These are phyloP conservation scores for Solea solea DNA, from an alignment of 2,113 vertebrate genomes.

Conservation along the genomic window DNA sequence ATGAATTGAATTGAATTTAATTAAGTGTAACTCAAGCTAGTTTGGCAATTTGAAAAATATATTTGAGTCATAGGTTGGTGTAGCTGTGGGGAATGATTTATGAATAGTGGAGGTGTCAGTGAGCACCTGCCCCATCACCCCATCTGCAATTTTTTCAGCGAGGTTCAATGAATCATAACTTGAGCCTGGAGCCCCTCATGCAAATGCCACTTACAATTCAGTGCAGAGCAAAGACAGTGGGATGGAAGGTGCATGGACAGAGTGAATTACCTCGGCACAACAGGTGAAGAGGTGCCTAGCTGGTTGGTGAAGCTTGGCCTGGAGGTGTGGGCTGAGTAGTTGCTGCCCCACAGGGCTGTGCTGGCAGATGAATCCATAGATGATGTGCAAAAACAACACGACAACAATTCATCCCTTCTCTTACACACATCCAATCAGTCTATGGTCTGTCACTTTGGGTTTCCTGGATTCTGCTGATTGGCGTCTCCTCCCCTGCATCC, in stretches of 20 bases:
- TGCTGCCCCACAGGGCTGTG: conserved; percentile 56
- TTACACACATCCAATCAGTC: conserved; percentile 29
- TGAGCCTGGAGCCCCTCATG: background rate
- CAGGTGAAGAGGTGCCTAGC: conserved; percentile 54
- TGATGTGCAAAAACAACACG: conserved; percentile 2
- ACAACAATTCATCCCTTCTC: conserved; percentile 56
- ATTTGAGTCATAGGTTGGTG: too few relatives aligned
- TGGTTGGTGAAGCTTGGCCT: conserved; percentile 49
- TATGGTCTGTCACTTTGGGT: background rate
- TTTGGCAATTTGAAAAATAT: too few relatives aligned
- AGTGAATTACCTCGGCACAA: conserved; percentile 46
- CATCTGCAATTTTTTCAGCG: background rate
- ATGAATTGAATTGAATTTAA: too few relatives aligned
- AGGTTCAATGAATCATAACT: background rate
- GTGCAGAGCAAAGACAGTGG: background rate
- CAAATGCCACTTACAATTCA: background rate
- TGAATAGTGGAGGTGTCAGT: background rate
- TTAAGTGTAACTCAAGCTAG: too few relatives aligned
- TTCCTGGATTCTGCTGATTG: background rate
- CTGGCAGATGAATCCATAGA: conserved; percentile 68
- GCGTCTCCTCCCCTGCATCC: conserved; percentile 11
- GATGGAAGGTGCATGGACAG: too few relatives aligned
- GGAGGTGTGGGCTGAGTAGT: conserved; percentile 49
- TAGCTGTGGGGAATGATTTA: too few relatives aligned
- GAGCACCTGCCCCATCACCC: background rate